Evolutionary conservation across 2,797 vertebrate species (phyloP).

Genomic region (Phyllotis vaccarum): DNA sequence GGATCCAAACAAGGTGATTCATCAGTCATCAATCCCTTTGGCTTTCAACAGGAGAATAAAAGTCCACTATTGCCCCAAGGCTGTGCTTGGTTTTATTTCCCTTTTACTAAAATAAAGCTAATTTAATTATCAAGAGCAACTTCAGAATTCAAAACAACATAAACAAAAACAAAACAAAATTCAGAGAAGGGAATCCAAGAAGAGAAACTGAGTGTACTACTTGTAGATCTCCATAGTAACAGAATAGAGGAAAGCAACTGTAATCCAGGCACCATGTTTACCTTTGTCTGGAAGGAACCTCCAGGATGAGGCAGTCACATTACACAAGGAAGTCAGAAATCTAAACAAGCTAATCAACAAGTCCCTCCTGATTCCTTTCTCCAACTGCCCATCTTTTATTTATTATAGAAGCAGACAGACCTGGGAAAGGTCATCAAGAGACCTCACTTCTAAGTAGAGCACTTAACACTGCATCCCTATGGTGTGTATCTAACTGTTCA

Average conservation of each 20-base stretch:
- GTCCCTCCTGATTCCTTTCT: background rate
- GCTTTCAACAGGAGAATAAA: constrained; percentile 74
- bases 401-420: background rate
- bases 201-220: background rate
- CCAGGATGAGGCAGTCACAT: background rate
- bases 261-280: background rate
- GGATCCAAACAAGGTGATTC: constrained; percentile 72
- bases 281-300: background rate
- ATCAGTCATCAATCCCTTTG: constrained; percentile 77
- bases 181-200: constrained; percentile 43
- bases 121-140: constrained; percentile 67
- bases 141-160: constrained; percentile 64
- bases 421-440: background rate
- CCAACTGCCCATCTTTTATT: background rate
- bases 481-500: background rate
- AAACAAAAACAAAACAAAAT: constrained; percentile 59
- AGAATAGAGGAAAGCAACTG: background rate
- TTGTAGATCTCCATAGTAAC: background rate
- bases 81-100: constrained; percentile 66
- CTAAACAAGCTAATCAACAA: background rate
- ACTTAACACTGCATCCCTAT: background rate
- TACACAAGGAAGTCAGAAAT: background rate
- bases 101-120: background rate
- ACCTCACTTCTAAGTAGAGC: background rate
- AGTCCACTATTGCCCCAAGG: constrained; percentile 68